Conservation (phyloP, 2,113 vertebrate genomes). For the Camarhynchus parvulus region DNA sequence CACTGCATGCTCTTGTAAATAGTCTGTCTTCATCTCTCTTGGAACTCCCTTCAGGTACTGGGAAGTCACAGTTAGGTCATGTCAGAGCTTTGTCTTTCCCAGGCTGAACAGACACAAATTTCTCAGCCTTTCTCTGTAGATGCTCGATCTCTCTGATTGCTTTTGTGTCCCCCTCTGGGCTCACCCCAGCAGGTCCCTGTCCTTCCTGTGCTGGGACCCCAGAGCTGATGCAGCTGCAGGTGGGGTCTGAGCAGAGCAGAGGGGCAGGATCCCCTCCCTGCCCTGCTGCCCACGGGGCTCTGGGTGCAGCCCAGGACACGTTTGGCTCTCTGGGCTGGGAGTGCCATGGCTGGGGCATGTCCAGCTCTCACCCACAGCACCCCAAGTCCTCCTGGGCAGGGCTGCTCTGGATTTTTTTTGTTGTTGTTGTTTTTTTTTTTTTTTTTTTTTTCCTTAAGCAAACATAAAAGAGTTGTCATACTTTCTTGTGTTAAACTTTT, state of each 20-base stretch:
- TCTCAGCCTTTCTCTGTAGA: neutral
- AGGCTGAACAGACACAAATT: neutral
- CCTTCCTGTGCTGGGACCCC: neutral
- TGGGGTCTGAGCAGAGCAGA: neutral
- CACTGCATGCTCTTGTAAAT: neutral
- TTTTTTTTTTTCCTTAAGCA: rapidly evolving
- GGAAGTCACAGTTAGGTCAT: neutral
- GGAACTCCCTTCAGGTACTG: neutral
- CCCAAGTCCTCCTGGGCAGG: neutral
- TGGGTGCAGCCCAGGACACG: neutral
- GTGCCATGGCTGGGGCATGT: neutral
- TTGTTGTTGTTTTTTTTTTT: neutral
- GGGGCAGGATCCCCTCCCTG: neutral
- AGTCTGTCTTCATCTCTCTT: neutral
- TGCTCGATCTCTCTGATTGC: neutral
- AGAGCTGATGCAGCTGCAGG: neutral
- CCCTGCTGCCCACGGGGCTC: neutral
- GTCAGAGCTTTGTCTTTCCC: neutral
- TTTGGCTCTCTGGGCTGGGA: neutral
- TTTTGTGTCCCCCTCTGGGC: neutral
- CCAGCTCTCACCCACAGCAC: neutral
- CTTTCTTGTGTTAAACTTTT: neutral
- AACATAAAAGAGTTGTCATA: neutral
- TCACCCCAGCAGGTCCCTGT: neutral
- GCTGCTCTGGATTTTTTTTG: neutral